Percentiles rank a stretch among this genome's conserved stretches.
These are phyloP conservation scores for Chondrilla cf. caribensis DNA, from an alignment of 37 sponge, comb jelly and placozoan species.

Conservation along the genomic window DNA sequence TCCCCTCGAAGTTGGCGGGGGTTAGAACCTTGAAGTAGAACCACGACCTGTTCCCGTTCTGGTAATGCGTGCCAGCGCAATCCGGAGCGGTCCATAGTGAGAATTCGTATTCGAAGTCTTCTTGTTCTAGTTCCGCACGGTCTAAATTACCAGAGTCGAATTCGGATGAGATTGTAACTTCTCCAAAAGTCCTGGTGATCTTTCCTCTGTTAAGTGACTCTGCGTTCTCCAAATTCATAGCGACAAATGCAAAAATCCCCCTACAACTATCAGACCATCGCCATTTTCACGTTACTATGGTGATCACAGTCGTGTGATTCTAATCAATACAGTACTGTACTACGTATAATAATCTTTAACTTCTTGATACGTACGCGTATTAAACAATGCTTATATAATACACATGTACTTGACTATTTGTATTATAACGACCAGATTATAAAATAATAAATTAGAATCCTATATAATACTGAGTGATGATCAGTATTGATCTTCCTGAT, in stretches of 20 bases:
- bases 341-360: not conserved
- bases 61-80: slow-evolving; percentile 79
- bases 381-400: no score
- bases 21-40: slow-evolving; percentile 74
- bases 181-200: slow-evolving; percentile 50
- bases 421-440: no score
- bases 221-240: no score
- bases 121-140: slow-evolving; percentile 36
- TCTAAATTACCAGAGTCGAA: slow-evolving; percentile 94
- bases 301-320: no score
- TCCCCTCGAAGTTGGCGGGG: slow-evolving; percentile 27
- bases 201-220: no score
- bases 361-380: no score
- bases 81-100: slow-evolving; percentile 92
- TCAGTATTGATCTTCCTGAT: no score
- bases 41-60: slow-evolving; percentile 82
- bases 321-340: not conserved
- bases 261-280: not conserved
- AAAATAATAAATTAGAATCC: no score
- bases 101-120: slow-evolving; percentile 44
- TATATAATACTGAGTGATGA: no score
- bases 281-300: not conserved
- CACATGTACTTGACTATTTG: no score
- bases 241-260: no score
- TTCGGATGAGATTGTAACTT: slow-evolving; percentile 52